These are phyloP conservation scores for Callipepla californica DNA, from an alignment of 2,113 vertebrate species.

Conservation along the genomic window DNA sequence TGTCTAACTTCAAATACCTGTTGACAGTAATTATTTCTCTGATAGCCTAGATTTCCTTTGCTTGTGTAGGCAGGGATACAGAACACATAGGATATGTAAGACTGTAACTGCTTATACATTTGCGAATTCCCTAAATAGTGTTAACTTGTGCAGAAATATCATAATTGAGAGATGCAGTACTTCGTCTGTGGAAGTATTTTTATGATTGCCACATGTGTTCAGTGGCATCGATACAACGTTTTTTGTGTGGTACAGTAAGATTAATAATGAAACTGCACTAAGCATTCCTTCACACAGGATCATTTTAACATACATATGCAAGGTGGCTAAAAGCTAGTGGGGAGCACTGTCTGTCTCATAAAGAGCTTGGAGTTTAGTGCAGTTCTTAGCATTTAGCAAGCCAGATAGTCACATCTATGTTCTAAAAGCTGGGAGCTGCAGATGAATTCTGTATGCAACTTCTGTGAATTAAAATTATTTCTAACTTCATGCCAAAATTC, in stretches of 20 bases:
- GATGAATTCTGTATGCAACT: neutral
- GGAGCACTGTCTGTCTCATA: neutral
- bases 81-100: neutral
- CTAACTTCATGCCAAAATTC: neutral
- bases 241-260: neutral
- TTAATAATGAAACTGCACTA: neutral
- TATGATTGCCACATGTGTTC: neutral
- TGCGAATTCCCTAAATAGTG: neutral
- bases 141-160: neutral
- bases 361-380: neutral
- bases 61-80: neutral
- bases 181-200: neutral
- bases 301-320: neutral
- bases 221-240: neutral
- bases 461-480: neutral
- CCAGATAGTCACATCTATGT: neutral
- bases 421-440: neutral
- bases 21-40: conserved; percentile 9
- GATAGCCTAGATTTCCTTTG: neutral
- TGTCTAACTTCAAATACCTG: neutral
- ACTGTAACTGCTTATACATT: neutral
- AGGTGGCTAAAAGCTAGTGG: neutral
- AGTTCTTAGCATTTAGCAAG: neutral
- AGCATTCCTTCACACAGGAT: neutral
- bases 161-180: neutral